Percentiles rank a stretch among this genome's conserved stretches.
These are phyloP conservation scores for Brachionus rubens DNA, from an alignment of 1,140 invertebrate genomes.

Conservation along the genomic window DNA sequence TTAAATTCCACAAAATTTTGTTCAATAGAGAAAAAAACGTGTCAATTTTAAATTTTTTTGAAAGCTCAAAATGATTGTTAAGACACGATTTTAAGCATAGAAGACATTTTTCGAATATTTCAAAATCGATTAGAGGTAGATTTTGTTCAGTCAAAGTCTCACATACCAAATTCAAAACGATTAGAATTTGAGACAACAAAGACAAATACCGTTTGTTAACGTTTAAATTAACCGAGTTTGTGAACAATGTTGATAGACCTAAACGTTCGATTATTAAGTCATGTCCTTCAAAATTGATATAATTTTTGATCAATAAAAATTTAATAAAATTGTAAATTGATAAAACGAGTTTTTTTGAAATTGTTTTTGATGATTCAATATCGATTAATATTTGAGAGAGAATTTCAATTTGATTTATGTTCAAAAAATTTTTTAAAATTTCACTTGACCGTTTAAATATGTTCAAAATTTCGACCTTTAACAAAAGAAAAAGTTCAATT, in stretches of 20 bases:
- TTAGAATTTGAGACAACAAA: background rate
- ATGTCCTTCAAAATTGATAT: background rate
- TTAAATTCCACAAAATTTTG: conserved; percentile 14
- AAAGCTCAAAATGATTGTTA: too few species aligned
- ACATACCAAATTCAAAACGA: background rate
- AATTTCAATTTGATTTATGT: background rate
- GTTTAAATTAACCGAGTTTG: too few species aligned
- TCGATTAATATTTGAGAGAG: background rate
- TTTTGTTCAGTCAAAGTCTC: background rate
- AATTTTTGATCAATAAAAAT: conserved; percentile 9
- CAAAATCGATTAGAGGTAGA: conserved; percentile 2
- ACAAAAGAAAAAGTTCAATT: too few species aligned
- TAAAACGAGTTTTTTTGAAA: background rate
- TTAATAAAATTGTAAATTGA: background rate
- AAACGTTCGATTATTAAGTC: too few species aligned
- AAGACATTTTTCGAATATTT: conserved; percentile 42
- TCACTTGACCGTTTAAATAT: too few species aligned
- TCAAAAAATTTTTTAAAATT: background rate
- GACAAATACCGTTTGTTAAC: background rate
- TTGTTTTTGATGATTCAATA: background rate
- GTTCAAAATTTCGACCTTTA: too few species aligned
- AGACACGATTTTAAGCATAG: background rate
- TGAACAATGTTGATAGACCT: too few species aligned
- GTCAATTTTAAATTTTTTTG: background rate
- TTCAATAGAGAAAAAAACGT: background rate